A percentile compares a stretch with the other conserved stretches of the same genome.
Conservation (phyloP, 2,113 vertebrate genomes). For the Athene cunicularia region DNA sequence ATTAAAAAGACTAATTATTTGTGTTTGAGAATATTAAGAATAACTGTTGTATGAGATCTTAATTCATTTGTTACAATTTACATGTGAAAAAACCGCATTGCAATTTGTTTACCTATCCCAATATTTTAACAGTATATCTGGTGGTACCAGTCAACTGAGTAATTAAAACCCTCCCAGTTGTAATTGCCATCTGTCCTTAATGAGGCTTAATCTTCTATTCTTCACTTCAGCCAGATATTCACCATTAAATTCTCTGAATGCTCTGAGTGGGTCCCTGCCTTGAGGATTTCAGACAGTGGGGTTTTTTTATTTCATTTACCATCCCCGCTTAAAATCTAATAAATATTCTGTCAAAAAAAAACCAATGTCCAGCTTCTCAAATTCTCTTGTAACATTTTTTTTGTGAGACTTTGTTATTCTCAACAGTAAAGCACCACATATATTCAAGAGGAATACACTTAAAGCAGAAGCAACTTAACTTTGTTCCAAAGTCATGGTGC, state of each 20-base stretch:
- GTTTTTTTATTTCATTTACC: not conserved
- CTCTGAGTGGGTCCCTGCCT: rapidly evolving
- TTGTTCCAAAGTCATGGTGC: not conserved
- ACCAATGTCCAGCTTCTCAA: not conserved
- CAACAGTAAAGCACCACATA: not conserved
- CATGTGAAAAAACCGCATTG: not conserved
- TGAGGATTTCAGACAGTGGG: not conserved
- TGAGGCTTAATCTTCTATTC: not conserved
- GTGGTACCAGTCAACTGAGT: not conserved
- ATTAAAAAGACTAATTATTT: not conserved
- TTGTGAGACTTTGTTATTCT: not conserved
- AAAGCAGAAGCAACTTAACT: not conserved
- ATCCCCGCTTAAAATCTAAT: not conserved
- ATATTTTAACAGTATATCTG: not conserved
- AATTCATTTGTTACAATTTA: not conserved
- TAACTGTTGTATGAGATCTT: not conserved
- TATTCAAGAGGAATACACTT: not conserved
- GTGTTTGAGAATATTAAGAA: not conserved
- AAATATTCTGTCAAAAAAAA: not conserved
- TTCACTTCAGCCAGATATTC: not conserved
- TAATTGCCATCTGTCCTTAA: not conserved
- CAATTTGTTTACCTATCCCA: not conserved
- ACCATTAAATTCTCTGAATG: rapidly evolving
- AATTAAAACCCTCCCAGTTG: not conserved
- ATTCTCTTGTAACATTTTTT: rapidly evolving